Evolutionary conservation across 2,888 invertebrate genomes (phyloP).

Genomic region (Lasioglossum marginatum): DNA sequence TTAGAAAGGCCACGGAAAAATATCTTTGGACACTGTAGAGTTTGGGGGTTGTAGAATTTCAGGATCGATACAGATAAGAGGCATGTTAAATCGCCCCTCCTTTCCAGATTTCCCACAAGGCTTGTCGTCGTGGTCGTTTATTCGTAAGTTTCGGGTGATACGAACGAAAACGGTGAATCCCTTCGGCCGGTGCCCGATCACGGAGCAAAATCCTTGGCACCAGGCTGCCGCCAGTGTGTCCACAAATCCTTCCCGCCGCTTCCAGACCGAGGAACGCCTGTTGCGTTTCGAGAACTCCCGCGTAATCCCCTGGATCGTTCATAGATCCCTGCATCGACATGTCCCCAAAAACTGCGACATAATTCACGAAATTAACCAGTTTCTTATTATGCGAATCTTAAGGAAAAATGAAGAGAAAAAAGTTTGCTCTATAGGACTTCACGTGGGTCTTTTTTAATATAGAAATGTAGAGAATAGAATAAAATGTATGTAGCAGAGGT

Average conservation of each 20-base stretch:
- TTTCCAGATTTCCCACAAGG: not conserved
- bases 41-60: not conserved
- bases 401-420: not conserved
- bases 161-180: slow-evolving; percentile 13
- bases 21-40: too few relatives aligned
- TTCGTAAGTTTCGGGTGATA: slow-evolving; percentile 43
- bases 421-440: not conserved
- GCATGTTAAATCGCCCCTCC: not conserved
- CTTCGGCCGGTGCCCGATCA: slow-evolving; percentile 16
- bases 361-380: not conserved
- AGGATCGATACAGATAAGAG: not conserved
- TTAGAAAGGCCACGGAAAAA: not conserved
- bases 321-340: not conserved
- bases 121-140: slow-evolving; percentile 4
- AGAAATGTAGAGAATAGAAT: not conserved
- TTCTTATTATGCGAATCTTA: not conserved
- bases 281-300: not conserved
- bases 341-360: not conserved
- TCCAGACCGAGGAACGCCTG: slow-evolving; percentile 19
- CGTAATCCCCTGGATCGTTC: not conserved
- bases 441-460: not conserved
- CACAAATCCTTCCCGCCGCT: slow-evolving; percentile 27
- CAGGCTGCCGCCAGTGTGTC: not conserved
- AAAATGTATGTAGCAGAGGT: not conserved
- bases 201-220: slow-evolving; percentile 23